Evolutionary conservation across 2,888 invertebrate genomes (phyloP).

Genomic region (Eupsilia transversa): DNA sequence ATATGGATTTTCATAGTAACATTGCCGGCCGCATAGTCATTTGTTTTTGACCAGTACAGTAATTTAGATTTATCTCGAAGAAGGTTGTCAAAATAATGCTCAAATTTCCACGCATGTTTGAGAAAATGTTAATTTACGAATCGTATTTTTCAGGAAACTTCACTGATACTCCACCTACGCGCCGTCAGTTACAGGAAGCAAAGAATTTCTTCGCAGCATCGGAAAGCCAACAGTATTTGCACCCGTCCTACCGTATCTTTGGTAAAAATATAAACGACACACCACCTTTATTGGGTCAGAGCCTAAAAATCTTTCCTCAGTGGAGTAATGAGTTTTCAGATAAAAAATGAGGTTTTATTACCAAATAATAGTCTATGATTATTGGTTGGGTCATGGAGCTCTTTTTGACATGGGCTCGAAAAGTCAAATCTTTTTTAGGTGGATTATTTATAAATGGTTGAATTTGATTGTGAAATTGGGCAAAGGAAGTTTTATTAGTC

Average conservation of each 20-base stretch:
- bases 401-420: constrained; percentile 27
- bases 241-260: constrained; percentile 68
- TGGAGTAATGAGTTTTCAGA: constrained; percentile 67
- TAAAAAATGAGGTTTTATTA: constrained; percentile 25
- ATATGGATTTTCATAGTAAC: no score
- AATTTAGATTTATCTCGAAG: no score
- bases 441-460: constrained; percentile 12
- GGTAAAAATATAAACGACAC: constrained; percentile 69
- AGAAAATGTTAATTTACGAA: neutral
- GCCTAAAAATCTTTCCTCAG: constrained; percentile 67
- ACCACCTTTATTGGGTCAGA: constrained; percentile 68
- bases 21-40: no score
- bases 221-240: constrained; percentile 73
- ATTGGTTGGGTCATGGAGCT: constrained; percentile 1
- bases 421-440: constrained; percentile 7
- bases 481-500: neutral
- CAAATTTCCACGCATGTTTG: no score
- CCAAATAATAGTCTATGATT: constrained; percentile 14
- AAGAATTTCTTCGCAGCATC: constrained; percentile 74
- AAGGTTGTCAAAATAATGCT: no score
- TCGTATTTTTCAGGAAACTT: constrained; percentile 76
- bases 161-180: constrained; percentile 68
- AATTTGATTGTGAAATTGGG: constrained; percentile 10
- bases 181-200: constrained; percentile 72
- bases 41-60: no score